A percentile compares a stretch with the other conserved stretches of the same genome.
These are phyloP conservation scores for Araneus ventricosus DNA, from an alignment of 1,140 invertebrate genomes.

Conservation along the genomic window DNA sequence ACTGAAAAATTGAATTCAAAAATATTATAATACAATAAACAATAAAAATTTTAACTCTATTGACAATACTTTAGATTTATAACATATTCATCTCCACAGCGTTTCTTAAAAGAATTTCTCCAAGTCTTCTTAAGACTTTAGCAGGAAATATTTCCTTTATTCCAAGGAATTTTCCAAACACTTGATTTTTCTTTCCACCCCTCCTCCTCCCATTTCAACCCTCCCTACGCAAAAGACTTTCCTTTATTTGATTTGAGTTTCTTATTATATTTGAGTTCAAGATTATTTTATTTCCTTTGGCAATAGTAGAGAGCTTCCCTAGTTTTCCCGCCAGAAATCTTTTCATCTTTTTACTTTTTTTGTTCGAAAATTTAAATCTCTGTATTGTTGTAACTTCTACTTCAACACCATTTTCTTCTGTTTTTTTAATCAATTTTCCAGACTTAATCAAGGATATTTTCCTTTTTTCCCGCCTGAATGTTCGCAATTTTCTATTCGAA, in stretches of 20 bases:
- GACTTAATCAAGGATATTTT: constrained; percentile 55
- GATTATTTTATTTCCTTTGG: constrained; percentile 61
- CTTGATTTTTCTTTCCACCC: constrained; percentile 18
- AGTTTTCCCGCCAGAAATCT: constrained; percentile 3
- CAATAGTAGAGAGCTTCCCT: neutral
- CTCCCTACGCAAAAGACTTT: constrained; percentile 36
- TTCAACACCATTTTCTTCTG: constrained; percentile 37
- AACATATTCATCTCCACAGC: constrained; percentile 48
- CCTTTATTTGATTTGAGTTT: constrained; percentile 59
- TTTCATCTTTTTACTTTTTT: constrained; percentile 28
- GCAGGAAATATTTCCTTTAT: constrained; percentile 47
- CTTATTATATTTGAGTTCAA: constrained; percentile 62
- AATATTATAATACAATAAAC: constrained; percentile 4
- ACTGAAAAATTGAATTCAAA: neutral
- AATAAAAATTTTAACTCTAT: neutral
- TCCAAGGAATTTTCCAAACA: constrained; percentile 42
- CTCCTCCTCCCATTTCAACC: neutral
- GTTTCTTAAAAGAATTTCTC: constrained; percentile 21
- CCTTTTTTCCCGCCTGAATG: neutral
- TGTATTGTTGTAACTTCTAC: constrained; percentile 45
- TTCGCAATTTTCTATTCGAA: neutral
- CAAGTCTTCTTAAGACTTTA: neutral
- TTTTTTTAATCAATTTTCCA: constrained; percentile 55
- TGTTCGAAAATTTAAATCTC: constrained; percentile 49
- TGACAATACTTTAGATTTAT: constrained; percentile 45